Base-by-base conservation (phyloP, 1,140 invertebrate species). In the Euwallacea similis region DNA sequence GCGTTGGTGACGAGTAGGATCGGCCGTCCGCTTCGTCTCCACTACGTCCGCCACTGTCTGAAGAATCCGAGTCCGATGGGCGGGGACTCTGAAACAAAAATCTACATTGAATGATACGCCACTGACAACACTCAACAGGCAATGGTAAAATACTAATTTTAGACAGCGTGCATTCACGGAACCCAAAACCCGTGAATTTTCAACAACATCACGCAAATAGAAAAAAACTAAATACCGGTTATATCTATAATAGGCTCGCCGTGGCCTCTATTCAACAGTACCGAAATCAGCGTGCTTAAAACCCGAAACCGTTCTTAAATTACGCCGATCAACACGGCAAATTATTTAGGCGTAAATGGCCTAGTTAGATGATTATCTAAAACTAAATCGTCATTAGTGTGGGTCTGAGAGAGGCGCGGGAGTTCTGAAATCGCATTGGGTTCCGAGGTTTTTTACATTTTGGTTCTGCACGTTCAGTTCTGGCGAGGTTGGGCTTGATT, bases 21-120 rank as follows among this genome's bases (percentile, higher is more conserved):
- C 84, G 78, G 53, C 74, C 47, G 82, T 85, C 81, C 80, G 85
- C 81, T 47, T 74, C 77, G 71, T 72, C 71, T 59, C 71, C 64
- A 21, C 71, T 72, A 16, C 71, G 58, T 7, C 71, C 71, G 47
- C 69, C 69, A 74, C 85, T 84, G 60, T 85, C 85, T 76, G 85
- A 86, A 79, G 85, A 85, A 79, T 86, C 86, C 67, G 86, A 87
- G 78, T 87, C 86, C 71, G 86, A 85, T 66, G 84, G 84, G 47
- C 78, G 81, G 74, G 87, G 87, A 85, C 86, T 88, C 86, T 88
- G 42, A 61, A 61, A 41, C 4, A 56, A 56, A 56, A 15, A 56
- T 15, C 13, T 50, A 13, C 13, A 50, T 11, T 50, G 13, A 1
- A 50, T 6, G 46, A 50, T 11, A 50, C 46, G 46, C 9, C 9